These are phyloP conservation scores for Dichetophora obliterata DNA, from an alignment of 2,888 invertebrate species.

Conservation along the genomic window DNA sequence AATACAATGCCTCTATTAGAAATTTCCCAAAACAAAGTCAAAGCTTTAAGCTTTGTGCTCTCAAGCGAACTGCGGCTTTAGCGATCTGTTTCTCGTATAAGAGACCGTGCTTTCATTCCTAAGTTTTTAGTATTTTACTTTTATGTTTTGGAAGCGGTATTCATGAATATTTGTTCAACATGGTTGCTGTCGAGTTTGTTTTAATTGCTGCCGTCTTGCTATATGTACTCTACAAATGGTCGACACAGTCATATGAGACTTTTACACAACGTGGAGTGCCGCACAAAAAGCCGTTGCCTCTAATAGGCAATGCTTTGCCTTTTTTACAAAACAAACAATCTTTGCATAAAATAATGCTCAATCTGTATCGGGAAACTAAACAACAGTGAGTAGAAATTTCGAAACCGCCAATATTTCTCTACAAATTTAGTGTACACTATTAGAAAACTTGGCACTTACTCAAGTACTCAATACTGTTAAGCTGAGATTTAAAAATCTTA, in stretches of 20 bases:
- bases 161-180: conserved; percentile 53
- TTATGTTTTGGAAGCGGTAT: conserved; percentile 67
- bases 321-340: conserved; percentile 45
- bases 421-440: no score
- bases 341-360: conserved; percentile 47
- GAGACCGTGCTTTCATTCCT: no score
- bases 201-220: conserved; percentile 44
- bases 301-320: conserved; percentile 52
- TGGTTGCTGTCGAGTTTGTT: conserved; percentile 41
- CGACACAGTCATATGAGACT: conserved; percentile 49
- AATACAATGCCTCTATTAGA: no score
- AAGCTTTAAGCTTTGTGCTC: no score
- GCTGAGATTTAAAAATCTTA: no score
- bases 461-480: no score
- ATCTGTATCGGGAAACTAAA: conserved; percentile 46
- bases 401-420: no score
- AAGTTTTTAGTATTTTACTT: conserved; percentile 58
- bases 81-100: no score
- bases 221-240: conserved; percentile 54
- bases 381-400: conserved; percentile 18
- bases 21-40: no score
- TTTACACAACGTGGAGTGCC: conserved; percentile 55
- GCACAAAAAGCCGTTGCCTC: conserved; percentile 56
- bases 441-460: no score
- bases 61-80: no score